Base-by-base conservation (phyloP, 2,888 invertebrate genomes). In the Amphipyra berbera region DNA sequence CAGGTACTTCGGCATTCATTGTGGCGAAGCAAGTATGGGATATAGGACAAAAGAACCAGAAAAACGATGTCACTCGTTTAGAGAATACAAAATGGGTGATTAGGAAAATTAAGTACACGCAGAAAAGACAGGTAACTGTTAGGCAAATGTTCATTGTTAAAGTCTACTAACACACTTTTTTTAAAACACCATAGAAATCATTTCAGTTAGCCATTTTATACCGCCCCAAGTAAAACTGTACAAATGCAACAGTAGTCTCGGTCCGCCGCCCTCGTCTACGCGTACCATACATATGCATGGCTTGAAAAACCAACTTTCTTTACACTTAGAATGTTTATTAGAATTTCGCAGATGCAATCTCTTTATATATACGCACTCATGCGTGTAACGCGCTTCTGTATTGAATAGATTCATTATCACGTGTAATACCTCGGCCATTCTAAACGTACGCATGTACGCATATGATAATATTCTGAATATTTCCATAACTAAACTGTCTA, bases 241-340 rank as follows among this genome's bases (percentile, higher is more conserved):
- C 69, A 64, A 53, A 54, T 64, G 66, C 47, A 42, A 40, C 56
- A 41, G 60, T 48, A 53, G 89, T 87, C 78, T 73, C 90, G 91
- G 83, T 91, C 88, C 84, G 86, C 72, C 75, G 89, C 85, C 44
- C 81, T 68, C 86, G 82, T 78, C 84, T 83, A 82, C 73, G 75
- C 73, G 67, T 74, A 82, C 84, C 86, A 91, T 91, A 85, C 89
- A 91, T 90, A 89, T 88, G 88, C 84, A 90, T 89, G 85, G 81
- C 84, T 90, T 89, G 90, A 91, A 90, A 92, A 89, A 88, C 86
- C 71, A 79, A 92, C 94, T 94, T 94, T 93, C 93, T 92, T 93
- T 82, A 88, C 86, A 87, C 89, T 84, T 82, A 88, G 85, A 87
- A 88, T 85, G 86, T 83, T 84, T 85, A 86, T 85, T 88, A 89